Base-by-base conservation (phyloP, 2,797 vertebrate species). In the Enteromius viviparus region DNA sequence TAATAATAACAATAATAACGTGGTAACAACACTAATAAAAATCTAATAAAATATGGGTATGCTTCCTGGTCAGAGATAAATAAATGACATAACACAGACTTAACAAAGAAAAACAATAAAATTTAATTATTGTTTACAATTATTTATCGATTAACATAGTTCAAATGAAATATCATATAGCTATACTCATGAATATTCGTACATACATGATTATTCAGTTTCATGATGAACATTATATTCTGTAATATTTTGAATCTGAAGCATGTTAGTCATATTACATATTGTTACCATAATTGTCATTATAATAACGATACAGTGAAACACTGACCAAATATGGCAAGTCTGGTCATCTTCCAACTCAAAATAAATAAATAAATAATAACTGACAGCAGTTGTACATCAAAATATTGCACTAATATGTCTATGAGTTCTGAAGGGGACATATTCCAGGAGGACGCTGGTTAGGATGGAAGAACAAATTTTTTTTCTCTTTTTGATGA, bases 61-160 rank as follows among this genome's bases (percentile, higher is more conserved):
- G 49, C 19, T n/a, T 60, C 53, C 15, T 76, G 34, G 12, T 78
- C 23, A 64, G 76, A 45, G 17, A 42, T 1, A 62, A 77, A 62
- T 23, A 29, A 77, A 62, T 26, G 40, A 60, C 58, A 47, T 15
- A 69, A 53, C 45, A 58, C 37, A 40, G 6, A 82, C 81, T 85
- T 87, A 84, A 85, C 86, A 87, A 77, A 90, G 21, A 51, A 77
- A 81, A 88, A 71, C 85, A 69, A 55, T 78, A 80, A 83, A 65
- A 70, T 78, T 69, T 82, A 32, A 70, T 49, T 5, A 3, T 82
- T 47, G 12, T 71, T 23, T 78, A 77, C 81, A 83, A 55, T 47
- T 83, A 34, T 83, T 71, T 64, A 70, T 64, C 51, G 53, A 78
- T 77, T 71, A 71, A 71, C 82, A 81, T 72, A 83, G 65, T 78